Conservation (phyloP, 2,888 invertebrate species). For the Agrochola litura region DNA sequence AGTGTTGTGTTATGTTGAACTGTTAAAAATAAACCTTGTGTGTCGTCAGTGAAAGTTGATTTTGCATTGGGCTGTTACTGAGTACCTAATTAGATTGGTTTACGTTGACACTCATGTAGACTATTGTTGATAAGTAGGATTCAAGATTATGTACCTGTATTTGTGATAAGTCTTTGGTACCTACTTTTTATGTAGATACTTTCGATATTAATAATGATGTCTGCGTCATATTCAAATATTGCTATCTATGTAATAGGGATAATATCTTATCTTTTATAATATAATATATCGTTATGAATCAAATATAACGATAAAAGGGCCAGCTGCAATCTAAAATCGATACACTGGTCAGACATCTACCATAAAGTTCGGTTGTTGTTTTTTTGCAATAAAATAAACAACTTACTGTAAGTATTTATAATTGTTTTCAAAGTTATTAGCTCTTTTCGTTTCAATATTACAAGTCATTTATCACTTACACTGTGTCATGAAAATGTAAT, state of each 20-base stretch:
- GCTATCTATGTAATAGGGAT: constrained; percentile 10
- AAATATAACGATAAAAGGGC: constrained; percentile 7
- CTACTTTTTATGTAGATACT: neutral
- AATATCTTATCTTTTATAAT: constrained; percentile 25
- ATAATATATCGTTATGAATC: constrained; percentile 21
- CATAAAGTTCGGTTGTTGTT: neutral
- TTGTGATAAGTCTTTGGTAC: neutral
- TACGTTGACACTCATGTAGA: neutral
- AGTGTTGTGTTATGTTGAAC: constrained; percentile 64
- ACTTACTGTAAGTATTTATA: constrained; percentile 22
- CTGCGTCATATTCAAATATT: constrained; percentile 4
- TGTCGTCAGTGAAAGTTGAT: constrained; percentile 24
- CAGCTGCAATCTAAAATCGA: neutral
- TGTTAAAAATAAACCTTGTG: constrained; percentile 31
- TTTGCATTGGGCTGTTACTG: constrained; percentile 22
- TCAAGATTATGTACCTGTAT: neutral
- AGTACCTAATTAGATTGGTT: neutral
- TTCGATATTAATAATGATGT: neutral
- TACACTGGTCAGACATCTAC: constrained; percentile 5
- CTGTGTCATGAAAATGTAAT: neutral
- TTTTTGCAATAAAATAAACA: constrained; percentile 16
- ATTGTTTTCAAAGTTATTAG: neutral
- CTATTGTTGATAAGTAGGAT: neutral
- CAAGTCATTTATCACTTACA: neutral
- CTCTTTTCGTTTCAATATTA: constrained; percentile 3